These are phyloP conservation scores for Smutsia gigantea DNA, from an alignment of 2,797 vertebrate genomes.

Conservation along the genomic window DNA sequence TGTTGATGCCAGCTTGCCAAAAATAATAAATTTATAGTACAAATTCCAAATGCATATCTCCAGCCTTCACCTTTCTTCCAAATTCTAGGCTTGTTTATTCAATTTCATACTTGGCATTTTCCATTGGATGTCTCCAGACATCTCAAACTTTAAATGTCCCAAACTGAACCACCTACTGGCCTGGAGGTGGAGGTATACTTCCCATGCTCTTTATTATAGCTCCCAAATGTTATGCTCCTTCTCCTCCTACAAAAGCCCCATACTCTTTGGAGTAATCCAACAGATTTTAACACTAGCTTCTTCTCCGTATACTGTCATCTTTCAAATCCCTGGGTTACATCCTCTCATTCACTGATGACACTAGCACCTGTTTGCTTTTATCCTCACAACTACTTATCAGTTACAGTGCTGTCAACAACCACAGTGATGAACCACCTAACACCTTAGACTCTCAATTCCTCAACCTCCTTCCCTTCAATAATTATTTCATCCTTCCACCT, in stretches of 20 bases:
- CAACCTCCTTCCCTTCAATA: background rate
- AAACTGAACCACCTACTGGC: background rate
- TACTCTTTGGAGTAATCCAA: background rate
- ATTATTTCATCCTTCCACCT: background rate
- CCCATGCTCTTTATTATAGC: background rate
- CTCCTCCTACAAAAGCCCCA: background rate
- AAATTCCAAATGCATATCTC: background rate
- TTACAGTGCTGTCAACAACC: background rate
- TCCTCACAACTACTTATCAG: background rate
- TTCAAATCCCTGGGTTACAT: background rate
- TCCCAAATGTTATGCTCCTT: background rate
- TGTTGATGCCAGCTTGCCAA: background rate
- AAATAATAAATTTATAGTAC: background rate
- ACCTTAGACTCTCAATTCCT: background rate
- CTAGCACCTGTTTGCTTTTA: background rate
- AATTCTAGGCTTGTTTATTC: background rate
- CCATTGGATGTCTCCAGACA: background rate
- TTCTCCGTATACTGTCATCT: background rate
- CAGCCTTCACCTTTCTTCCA: background rate
- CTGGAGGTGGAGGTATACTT: background rate
- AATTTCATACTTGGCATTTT: background rate
- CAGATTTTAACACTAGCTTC: background rate
- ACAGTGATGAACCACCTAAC: background rate
- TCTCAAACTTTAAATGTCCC: conserved; percentile 5
- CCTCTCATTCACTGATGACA: background rate